Evolutionary conservation across 2,888 invertebrate species (phyloP), one percentile per base, ranked within the genome.

Genomic region (Tenodera sinensis): DNA sequence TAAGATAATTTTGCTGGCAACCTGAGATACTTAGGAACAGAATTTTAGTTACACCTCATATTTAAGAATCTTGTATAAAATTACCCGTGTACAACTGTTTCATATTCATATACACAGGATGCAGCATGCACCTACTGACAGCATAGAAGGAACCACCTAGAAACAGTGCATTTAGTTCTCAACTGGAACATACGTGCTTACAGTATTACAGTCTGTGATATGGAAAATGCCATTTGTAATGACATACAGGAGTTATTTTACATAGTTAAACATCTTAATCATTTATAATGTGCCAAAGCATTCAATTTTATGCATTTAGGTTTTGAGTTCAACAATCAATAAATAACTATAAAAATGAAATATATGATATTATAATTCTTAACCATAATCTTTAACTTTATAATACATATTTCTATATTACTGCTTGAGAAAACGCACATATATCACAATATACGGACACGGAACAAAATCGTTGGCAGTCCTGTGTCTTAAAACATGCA

Each of bases 381-480:
- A 25, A 71, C 54, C 54, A 42, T 42, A 42, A 42, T 42, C 42
- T 71, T 71, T 71, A 71, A 71, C 54, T 15, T 54, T 54, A 42
- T 42, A 42, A 42, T 42, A 42, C 42, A 42, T 42, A 71, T 71
- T 71, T 71, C 54, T 71, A 71, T 87, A 83, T n/a, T 87, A 87
- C 20, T 85, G 47, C 47, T 82, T 83, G 27, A 83, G 83, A 87
- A 87, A 83, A 87, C 25, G 83, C 87, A 87, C 87, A 87, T 34
- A 27, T 83, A 87, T 87, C 87, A 87, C 87, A 87, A 82, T 34
- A 71, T 71, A 87, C 81, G 30, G 83, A 82, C 83, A 83, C 34
- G 30, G 83, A 47, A 47, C 47, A 71, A 71, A 71, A 71, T 25
- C 8, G 54, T 71, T 71, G 15, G 15, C 20, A 15, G 25, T 3